phyloP scores from a whole-genome alignment of 2,888 invertebrate genomes.

The Melanargia galathea region DNA sequence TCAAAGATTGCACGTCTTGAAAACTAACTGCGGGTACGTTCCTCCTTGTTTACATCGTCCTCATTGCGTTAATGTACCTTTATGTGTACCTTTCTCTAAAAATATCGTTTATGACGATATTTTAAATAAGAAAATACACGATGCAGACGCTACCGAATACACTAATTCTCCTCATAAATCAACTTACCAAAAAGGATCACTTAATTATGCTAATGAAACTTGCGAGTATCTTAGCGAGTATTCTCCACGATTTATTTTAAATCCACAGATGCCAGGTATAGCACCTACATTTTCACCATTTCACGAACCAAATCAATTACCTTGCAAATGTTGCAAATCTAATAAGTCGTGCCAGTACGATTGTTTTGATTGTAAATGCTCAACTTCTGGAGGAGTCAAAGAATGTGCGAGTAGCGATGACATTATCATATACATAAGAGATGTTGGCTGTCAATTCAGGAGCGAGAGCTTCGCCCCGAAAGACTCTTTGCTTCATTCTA shows the following conservation, averaged over 20 bases:
- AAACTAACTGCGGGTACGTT: conserved; percentile 68
- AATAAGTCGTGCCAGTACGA: conserved; percentile 69
- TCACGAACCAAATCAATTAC: conserved; percentile 43
- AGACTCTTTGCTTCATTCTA: conserved; percentile 50
- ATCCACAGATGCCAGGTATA: conserved; percentile 47
- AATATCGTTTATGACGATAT: conserved; percentile 57
- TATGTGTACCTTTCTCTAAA: conserved; percentile 67
- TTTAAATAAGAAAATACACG: conserved; percentile 48
- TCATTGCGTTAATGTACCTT: conserved; percentile 69
- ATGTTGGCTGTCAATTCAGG: conserved; percentile 72
- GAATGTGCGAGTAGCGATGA: conserved; percentile 48
- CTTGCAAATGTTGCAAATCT: conserved; percentile 48
- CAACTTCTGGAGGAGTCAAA: conserved; percentile 23
- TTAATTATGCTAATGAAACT: conserved; percentile 46
- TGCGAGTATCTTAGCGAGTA: conserved; percentile 51
- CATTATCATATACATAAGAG: conserved; percentile 68
- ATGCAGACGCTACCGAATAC: conserved; percentile 46
- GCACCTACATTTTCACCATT: conserved; percentile 47
- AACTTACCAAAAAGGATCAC: conserved; percentile 51
- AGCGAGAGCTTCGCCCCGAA: conserved; percentile 50
- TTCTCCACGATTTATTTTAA: conserved; percentile 47
- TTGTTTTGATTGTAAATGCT: conserved; percentile 46
- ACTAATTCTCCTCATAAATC: conserved; percentile 50
- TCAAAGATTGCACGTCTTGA: conserved; percentile 64
- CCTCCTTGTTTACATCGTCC: conserved; percentile 71